Conservation (phyloP, 2,797 vertebrate species). For the Pantherophis alleghaniensis region DNA sequence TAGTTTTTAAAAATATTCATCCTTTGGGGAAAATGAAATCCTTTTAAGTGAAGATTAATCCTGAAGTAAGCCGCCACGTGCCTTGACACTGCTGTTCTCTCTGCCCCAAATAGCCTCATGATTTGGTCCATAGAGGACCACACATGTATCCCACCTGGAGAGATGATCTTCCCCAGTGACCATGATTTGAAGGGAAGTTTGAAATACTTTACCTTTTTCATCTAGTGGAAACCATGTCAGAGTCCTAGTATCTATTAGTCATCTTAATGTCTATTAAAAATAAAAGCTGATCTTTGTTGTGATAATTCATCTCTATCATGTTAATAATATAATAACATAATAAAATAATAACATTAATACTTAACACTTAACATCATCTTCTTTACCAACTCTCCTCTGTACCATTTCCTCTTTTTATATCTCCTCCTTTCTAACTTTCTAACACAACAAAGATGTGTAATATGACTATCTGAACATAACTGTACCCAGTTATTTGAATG, state of each 20-base stretch:
- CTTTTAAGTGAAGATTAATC: background rate
- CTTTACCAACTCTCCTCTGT: too few relatives aligned
- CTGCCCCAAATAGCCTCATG: background rate
- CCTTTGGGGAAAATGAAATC: background rate
- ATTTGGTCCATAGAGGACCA: background rate
- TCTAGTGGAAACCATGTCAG: background rate
- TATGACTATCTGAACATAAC: too few relatives aligned
- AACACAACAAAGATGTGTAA: too few relatives aligned
- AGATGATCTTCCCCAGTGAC: background rate
- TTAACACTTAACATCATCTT: too few relatives aligned
- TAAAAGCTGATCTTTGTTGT: too few relatives aligned
- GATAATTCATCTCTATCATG: too few relatives aligned
- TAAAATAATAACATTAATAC: too few relatives aligned
- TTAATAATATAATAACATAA: too few relatives aligned
- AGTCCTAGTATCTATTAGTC: background rate
- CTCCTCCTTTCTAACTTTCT: too few relatives aligned
- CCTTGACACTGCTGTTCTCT: background rate
- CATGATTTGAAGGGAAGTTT: background rate
- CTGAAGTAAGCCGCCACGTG: background rate
- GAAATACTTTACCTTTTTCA: background rate
- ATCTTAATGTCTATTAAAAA: background rate
- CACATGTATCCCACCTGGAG: background rate
- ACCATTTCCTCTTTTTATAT: too few relatives aligned
- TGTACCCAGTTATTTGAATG: too few relatives aligned
- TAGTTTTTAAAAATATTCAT: conserved; percentile 14